These are phyloP conservation scores for Hyperoplus lanceolatus DNA, from an alignment of 2,797 vertebrate genomes.

Conservation along the genomic window DNA sequence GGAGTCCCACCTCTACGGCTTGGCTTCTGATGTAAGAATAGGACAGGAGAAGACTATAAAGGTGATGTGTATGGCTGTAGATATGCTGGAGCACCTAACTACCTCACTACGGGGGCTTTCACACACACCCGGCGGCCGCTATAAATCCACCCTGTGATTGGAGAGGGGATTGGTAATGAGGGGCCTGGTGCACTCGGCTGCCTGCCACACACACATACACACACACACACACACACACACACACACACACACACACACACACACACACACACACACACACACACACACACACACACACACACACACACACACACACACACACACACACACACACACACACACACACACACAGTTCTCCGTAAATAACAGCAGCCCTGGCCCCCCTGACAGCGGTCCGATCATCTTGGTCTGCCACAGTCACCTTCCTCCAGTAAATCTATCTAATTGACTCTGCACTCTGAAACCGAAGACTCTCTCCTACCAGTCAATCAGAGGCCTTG, in stretches of 20 bases:
- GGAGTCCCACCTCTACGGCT: background rate
- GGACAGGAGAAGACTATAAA: constrained; percentile 63
- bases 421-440: constrained; percentile 76
- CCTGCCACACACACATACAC: constrained; percentile 13
- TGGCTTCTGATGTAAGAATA: constrained; percentile 38
- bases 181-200: constrained; percentile 34
- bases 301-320: constrained; percentile 24
- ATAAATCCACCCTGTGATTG: constrained; percentile 78
- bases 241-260: too few species aligned
- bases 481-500: constrained; percentile 50
- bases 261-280: too few species aligned
- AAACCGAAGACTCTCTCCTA: constrained; percentile 52
- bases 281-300: constrained; percentile 21
- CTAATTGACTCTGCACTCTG: constrained; percentile 73
- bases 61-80: constrained; percentile 59
- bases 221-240: too few species aligned
- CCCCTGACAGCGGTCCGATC: constrained; percentile 74
- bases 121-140: constrained; percentile 54
- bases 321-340: constrained; percentile 20
- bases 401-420: constrained; percentile 68
- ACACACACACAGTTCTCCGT: constrained; percentile 23
- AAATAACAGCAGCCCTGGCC: constrained; percentile 75
- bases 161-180: constrained; percentile 73
- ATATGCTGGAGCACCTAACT: constrained; percentile 62
- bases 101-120: constrained; percentile 63